Percentiles rank a stretch among this genome's conserved stretches.
These are phyloP conservation scores for Zaprionus davidi DNA, from an alignment of 1,140 invertebrate genomes.

Conservation along the genomic window DNA sequence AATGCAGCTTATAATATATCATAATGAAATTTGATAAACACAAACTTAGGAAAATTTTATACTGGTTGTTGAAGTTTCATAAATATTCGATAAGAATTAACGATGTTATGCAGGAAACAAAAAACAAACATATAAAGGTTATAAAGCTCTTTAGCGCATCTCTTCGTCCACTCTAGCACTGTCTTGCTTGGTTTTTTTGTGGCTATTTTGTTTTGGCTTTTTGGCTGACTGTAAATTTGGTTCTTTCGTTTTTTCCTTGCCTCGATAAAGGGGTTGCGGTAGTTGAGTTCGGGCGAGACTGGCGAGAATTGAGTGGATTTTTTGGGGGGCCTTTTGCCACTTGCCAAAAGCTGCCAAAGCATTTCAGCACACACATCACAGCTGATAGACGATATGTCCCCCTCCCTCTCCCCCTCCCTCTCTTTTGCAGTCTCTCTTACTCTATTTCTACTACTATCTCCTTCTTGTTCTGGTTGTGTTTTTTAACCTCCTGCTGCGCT, in stretches of 20 bases:
- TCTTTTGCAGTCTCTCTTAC: neutral
- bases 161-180: neutral
- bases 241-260: neutral
- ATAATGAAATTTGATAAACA: neutral
- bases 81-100: neutral
- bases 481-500: constrained; percentile 11
- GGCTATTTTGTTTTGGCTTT: constrained; percentile 46
- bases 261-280: neutral
- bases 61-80: neutral
- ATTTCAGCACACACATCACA: constrained; percentile 46
- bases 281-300: constrained; percentile 8
- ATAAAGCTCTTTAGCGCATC: neutral
- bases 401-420: neutral
- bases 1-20: neutral
- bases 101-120: neutral
- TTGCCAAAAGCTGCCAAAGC: constrained; percentile 52
- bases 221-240: constrained; percentile 44
- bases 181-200: neutral
- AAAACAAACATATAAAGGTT: neutral
- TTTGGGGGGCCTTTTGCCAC: constrained; percentile 44
- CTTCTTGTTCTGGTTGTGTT: neutral
- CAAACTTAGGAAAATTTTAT: neutral
- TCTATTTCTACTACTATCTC: neutral
- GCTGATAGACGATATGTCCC: constrained; percentile 45
- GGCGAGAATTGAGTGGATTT: constrained; percentile 51